phyloP scores from a whole-genome alignment of 1,140 invertebrate genomes.

The Antheraea mylitta region DNA sequence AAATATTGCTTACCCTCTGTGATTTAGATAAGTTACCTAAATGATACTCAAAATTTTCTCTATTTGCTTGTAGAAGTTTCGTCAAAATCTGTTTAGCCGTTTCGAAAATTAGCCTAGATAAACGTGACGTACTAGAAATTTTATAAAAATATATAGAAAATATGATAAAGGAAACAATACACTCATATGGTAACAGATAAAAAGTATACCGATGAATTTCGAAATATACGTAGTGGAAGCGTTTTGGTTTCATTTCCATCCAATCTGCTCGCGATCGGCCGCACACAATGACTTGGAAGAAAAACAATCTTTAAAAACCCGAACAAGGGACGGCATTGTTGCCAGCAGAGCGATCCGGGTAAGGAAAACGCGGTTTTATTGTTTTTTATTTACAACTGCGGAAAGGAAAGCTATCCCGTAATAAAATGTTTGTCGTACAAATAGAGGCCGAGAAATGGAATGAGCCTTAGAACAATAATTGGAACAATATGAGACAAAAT shows the following conservation, averaged over 20 bases:
- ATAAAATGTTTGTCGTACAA: conserved; percentile 20
- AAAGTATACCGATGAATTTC: not conserved
- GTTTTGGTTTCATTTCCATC: conserved; percentile 32
- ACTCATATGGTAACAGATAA: not conserved
- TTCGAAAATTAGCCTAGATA: too few species aligned
- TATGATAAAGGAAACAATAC: conserved; percentile 1
- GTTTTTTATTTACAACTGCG: conserved; percentile 27
- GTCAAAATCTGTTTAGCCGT: too few species aligned
- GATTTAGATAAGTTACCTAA: too few species aligned
- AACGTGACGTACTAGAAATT: too few species aligned
- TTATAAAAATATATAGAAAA: not conserved
- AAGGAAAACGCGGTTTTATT: conserved; percentile 22
- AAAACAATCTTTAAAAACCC: conserved; percentile 39
- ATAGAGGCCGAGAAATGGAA: conserved; percentile 7
- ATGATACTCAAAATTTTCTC: too few species aligned
- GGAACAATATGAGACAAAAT: conserved; percentile 4
- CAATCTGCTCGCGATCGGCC: conserved; percentile 33
- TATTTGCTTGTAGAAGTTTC: too few species aligned
- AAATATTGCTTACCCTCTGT: too few species aligned
- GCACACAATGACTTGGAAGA: conserved; percentile 41
- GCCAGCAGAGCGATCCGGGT: conserved; percentile 19
- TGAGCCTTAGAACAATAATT: not conserved
- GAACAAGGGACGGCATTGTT: conserved; percentile 31
- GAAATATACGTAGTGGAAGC: not conserved
- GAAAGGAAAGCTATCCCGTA: conserved; percentile 11